Base-by-base conservation (phyloP, 2,113 vertebrate genomes). In the Probosciger aterrimus region DNA sequence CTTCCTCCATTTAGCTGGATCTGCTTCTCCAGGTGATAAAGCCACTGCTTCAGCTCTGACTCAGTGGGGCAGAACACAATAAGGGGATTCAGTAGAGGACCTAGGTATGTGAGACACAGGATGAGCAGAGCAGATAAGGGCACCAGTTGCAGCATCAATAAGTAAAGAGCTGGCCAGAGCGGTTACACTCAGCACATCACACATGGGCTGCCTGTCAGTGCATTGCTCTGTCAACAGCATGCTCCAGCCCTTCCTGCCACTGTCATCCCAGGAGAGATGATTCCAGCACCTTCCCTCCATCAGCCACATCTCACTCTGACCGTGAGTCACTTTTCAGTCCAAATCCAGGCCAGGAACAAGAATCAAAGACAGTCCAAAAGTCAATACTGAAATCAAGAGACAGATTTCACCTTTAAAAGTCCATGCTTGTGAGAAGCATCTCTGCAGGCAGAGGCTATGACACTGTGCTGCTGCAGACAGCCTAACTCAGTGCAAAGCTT, bases 21-120 rank as follows among this genome's bases (percentile, higher is more conserved):
- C 92, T 99, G 99, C 84, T 99, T 99, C 70, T 98, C 98, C 73
- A 99, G 97, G 82, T 99, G 98, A 65, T 98, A 98, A 23, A 99
- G 99, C 99, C 99, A 99, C 62, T 93, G 95, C 94, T 97, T 98
- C 96, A 99, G 97, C 95, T 99, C 99, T 2, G 98, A 94, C 83
- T 98, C 98, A n/a, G 96, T 98, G 18, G 98, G 96, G 92, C 99
- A 99, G 95, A 99, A 98, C 84, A 99, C 98, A 1, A 99, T 98
- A 82, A 99, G 98, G 11, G 99, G 98, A 70, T 99, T 98, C 7
- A 99, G 98, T 96, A 98, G 98, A 1, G 99, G 98, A 95, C 99
- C 99, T 99, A 88, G 18, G 69, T 35, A 88, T 4, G 23, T 1
- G 17, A 69, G n/a, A 28, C 31, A 37, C 9, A 5, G n/a, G 79